These are phyloP conservation scores for Oxygymnocypris stewartii DNA, from an alignment of 2,113 vertebrate genomes.

Conservation along the genomic window DNA sequence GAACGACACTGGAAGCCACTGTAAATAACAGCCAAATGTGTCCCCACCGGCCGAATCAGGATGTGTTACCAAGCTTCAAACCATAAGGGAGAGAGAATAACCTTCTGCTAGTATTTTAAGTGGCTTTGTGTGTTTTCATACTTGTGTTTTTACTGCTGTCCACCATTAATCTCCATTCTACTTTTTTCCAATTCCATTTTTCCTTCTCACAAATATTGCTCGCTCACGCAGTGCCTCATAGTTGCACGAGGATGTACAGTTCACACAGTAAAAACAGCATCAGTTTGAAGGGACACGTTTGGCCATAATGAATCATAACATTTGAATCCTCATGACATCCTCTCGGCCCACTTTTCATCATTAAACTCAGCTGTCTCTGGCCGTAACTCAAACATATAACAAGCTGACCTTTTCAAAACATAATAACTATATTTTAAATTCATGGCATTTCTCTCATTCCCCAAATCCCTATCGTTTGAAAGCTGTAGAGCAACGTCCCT, in stretches of 20 bases:
- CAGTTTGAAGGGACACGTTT: slow-evolving; percentile 16
- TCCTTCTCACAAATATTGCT: background rate
- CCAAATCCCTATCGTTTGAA: background rate
- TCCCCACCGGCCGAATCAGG: background rate
- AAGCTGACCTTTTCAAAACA: slow-evolving; percentile 41
- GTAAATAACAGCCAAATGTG: slow-evolving; percentile 24
- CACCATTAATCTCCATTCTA: background rate
- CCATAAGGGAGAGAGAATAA: slow-evolving; percentile 2
- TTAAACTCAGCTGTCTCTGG: slow-evolving; percentile 12
- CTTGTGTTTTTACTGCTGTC: background rate
- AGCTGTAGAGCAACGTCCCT: background rate
- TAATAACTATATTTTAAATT: slow-evolving; percentile 34
- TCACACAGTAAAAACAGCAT: background rate
- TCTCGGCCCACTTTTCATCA: slow-evolving; percentile 9
- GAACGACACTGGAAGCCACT: slow-evolving; percentile 9
- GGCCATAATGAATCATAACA: background rate
- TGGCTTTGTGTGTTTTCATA: background rate
- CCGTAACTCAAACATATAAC: slow-evolving; percentile 27
- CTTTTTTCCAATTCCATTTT: background rate
- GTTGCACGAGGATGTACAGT: background rate
- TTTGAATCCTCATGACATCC: slow-evolving; percentile 10
- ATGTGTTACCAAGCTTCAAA: background rate
- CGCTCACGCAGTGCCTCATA: background rate
- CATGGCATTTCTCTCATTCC: slow-evolving; percentile 23
- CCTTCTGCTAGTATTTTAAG: slow-evolving; percentile 15